Percentiles rank a stretch among this genome's conserved stretches.
phyloP scores from a whole-genome alignment of 2,113 vertebrate genomes.

The Microtus ochrogaster region DNA sequence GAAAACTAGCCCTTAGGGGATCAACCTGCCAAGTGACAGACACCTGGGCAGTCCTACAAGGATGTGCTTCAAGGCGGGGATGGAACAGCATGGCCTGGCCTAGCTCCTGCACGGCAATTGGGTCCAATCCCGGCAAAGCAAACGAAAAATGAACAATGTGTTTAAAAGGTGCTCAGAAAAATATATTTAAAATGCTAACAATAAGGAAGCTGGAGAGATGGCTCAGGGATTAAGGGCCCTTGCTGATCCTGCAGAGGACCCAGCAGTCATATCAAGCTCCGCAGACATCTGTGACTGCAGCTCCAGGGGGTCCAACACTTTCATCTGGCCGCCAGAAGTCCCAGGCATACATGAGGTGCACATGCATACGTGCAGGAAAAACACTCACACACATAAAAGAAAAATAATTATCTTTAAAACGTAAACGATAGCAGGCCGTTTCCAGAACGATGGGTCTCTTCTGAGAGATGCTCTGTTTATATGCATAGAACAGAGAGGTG shows the following conservation, averaged over 20 bases:
- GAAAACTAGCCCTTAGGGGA: not conserved
- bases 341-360: not conserved
- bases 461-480: not conserved
- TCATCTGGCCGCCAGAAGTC: not conserved
- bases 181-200: not conserved
- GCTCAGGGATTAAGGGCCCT: not conserved
- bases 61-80: not conserved
- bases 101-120: not conserved
- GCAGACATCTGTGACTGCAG: not conserved
- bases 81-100: not conserved
- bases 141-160: not conserved
- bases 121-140: not conserved
- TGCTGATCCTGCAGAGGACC: not conserved
- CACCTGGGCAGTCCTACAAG: not conserved
- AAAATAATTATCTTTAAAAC: not conserved
- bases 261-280: not conserved
- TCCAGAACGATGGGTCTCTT: not conserved
- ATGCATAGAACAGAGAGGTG: fast-evolving
- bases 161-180: not conserved
- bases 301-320: not conserved
- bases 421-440: too few relatives aligned
- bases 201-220: not conserved
- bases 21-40: not conserved
- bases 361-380: not conserved
- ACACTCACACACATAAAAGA: not conserved